Base-by-base conservation (phyloP, 2,888 invertebrate species). In the Lutraria lutraria region DNA sequence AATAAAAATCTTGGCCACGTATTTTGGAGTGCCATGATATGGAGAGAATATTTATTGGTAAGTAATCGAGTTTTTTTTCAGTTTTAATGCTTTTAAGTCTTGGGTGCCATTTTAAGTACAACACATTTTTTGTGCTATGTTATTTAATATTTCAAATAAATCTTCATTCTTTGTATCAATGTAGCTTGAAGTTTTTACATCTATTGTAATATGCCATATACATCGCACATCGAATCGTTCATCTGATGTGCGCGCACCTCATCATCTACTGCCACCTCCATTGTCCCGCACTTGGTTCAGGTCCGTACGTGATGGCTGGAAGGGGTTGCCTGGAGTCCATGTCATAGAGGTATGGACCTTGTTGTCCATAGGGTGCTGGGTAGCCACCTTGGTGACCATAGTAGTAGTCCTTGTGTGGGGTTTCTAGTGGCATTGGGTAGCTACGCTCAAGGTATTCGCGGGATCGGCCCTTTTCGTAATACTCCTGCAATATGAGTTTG, bases 281-380 rank as follows among this genome's bases (percentile, higher is more conserved):
- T 83, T 82, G 76, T 63, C 89, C 88, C 25, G 88, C 72, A 54
- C 88, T 88, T 13, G 86, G 91, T n/a, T 88, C 83, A 25, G 90
- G 90, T 16, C 91, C 93, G 84, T 93, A 93, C 16, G 86, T 88
- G 34, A 92, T 85, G 25, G 91, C 93, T 56, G 91, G 92, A 54
- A 93, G 90, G 79, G 91, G 92, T 76, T 92, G 91, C 31, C 90
- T 88, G 63, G 88, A 81, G 53, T 92, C 93, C 91, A 91, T 91
- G 87, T 93, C 93, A 86, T 93, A 93, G 72, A 94, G 86, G 56
- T 92, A 92, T 0, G 94, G 94, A 3, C 94, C 93, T 21, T 88
- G 68, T 56, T 90, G 81, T 60, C 89, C 83, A 52, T 83, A 87
- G 29, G 63, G 60, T 15, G 29, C 56, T 43, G 43, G 43, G 43